Evolutionary conservation across 2,888 invertebrate genomes (phyloP).

Genomic region (Acanthosoma haemorrhoidale): DNA sequence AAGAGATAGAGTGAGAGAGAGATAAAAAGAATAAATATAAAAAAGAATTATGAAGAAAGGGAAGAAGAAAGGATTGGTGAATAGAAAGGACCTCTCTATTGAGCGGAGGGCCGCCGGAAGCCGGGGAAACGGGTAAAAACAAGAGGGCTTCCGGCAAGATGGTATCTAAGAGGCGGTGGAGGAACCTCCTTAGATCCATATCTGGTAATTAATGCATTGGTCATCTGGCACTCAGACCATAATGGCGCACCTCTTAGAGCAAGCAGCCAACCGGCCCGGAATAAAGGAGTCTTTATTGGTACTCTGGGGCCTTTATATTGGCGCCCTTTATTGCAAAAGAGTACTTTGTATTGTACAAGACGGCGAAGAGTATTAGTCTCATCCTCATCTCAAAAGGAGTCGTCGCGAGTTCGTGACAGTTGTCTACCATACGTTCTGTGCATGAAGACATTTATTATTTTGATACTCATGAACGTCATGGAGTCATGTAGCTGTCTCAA

Average conservation of each 20-base stretch:
- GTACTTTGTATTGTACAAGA: no score
- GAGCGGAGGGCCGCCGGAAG: neutral
- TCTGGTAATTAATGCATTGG: constrained; percentile 30
- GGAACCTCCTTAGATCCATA: constrained; percentile 23
- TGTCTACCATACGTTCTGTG: no score
- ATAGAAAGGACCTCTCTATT: neutral
- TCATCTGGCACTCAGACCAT: constrained; percentile 16
- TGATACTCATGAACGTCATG: no score
- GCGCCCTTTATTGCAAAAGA: no score
- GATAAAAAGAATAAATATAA: constrained; percentile 4
- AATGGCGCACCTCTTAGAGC: neutral
- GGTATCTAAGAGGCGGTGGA: constrained; percentile 10
- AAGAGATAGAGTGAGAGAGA: neutral
- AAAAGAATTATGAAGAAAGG: no score
- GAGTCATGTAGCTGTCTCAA: no score
- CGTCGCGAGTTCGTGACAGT: no score
- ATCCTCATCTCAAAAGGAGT: no score
- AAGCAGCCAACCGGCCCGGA: neutral
- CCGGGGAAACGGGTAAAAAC: constrained; percentile 21
- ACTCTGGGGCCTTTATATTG: neutral
- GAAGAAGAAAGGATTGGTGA: neutral
- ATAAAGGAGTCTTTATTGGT: neutral
- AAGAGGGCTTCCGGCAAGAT: constrained; percentile 28
- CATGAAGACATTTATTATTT: no score
- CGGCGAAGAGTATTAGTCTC: no score